Percentiles rank a stretch among this genome's conserved stretches.
phyloP scores from a whole-genome alignment of 2,888 invertebrate species.

The Prosopocoilus inquinatus region DNA sequence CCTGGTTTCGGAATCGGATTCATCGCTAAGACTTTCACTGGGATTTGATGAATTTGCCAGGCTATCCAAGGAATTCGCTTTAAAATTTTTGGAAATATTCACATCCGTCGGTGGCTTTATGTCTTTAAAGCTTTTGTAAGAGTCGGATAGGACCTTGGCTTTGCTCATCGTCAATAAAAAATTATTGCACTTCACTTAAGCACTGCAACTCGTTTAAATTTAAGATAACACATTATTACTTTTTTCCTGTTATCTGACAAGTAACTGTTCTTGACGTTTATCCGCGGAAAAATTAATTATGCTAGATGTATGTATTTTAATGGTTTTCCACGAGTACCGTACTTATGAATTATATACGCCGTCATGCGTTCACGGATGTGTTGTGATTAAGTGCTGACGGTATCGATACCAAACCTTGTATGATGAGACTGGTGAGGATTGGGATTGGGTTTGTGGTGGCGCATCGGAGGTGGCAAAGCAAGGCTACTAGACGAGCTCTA shows the following conservation, averaged over 20 bases:
- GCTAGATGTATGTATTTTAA: neutral
- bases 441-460: neutral
- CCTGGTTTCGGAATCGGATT: slow-evolving; percentile 52
- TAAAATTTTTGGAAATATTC: slow-evolving; percentile 28
- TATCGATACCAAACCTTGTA: neutral
- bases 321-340: neutral
- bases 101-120: slow-evolving; percentile 14
- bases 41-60: slow-evolving; percentile 68
- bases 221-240: too few species aligned
- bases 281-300: too few species aligned
- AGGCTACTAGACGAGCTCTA: slow-evolving; percentile 44
- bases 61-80: slow-evolving; percentile 64
- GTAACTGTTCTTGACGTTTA: too few species aligned
- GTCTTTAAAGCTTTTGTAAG: slow-evolving; percentile 17
- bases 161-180: neutral
- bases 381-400: slow-evolving; percentile 1
- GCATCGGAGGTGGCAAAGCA: slow-evolving; percentile 2
- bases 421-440: neutral
- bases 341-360: neutral
- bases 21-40: slow-evolving; percentile 60
- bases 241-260: too few species aligned
- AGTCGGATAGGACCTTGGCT: slow-evolving; percentile 11
- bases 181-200: too few species aligned
- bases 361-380: slow-evolving; percentile 3
- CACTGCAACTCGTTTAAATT: too few species aligned